Evolutionary conservation across 2,113 vertebrate genomes (phyloP).

Genomic region (Scomber japonicus): DNA sequence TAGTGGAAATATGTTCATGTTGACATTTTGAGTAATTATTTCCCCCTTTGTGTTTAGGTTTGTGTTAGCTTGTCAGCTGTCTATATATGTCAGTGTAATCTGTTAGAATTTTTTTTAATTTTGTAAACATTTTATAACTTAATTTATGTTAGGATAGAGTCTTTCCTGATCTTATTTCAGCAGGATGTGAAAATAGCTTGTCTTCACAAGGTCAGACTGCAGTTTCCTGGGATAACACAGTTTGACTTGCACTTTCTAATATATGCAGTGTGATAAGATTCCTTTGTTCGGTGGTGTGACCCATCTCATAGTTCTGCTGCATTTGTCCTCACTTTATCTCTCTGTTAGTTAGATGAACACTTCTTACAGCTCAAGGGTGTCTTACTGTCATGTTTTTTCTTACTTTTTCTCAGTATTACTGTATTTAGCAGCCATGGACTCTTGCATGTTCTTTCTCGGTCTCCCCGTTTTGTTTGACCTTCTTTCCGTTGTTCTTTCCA

Average conservation of each 20-base stretch:
- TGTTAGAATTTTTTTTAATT: background rate
- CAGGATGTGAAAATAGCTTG: conserved; percentile 7
- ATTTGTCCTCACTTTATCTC: conserved; percentile 18
- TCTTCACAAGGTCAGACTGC: conserved; percentile 41
- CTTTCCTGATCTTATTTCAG: background rate
- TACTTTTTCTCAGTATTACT: conserved; percentile 14
- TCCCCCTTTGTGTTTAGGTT: background rate
- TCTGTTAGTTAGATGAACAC: conserved; percentile 26
- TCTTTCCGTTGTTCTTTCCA: conserved; percentile 10
- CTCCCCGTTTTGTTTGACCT: conserved; percentile 11
- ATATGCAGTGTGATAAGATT: conserved; percentile 38
- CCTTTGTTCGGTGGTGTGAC: conserved; percentile 33
- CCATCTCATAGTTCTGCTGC: conserved; percentile 34
- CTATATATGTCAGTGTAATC: background rate
- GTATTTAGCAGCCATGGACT: conserved; percentile 4
- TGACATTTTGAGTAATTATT: too few species aligned
- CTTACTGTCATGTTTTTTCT: background rate
- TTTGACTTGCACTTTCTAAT: conserved; percentile 48
- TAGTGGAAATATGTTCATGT: too few species aligned
- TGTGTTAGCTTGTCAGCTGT: background rate
- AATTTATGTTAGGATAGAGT: background rate
- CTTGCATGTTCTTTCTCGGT: background rate
- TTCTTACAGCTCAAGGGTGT: conserved; percentile 11
- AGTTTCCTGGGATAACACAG: conserved; percentile 22
- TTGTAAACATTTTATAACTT: background rate